phyloP scores from a whole-genome alignment of 2,113 vertebrate species.

The Camelus dromedarius region DNA sequence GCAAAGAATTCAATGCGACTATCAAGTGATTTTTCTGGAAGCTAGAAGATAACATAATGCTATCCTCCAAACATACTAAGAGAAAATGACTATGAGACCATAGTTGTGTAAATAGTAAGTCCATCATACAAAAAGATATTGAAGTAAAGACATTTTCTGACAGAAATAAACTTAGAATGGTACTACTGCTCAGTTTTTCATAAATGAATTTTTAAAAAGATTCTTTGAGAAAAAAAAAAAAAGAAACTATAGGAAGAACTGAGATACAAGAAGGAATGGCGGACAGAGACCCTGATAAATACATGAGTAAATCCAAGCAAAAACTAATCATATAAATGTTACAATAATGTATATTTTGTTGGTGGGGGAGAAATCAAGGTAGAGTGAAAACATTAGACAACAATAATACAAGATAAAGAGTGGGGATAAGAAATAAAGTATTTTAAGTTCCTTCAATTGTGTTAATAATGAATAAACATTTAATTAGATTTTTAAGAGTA shows the following conservation, averaged over 20 bases:
- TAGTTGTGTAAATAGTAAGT: not conserved
- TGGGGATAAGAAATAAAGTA: not conserved
- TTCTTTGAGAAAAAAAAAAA: not conserved
- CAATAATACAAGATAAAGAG: not conserved
- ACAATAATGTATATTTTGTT: not conserved
- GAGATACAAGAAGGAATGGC: not conserved
- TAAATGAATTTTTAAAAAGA: not conserved
- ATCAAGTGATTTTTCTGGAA: not conserved
- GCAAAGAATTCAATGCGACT: not conserved
- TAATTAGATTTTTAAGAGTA: not conserved
- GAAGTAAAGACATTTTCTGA: not conserved
- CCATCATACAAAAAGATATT: not conserved
- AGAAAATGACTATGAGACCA: not conserved
- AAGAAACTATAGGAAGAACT: not conserved
- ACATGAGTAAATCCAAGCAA: not conserved
- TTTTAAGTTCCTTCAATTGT: not conserved
- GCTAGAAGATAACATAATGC: not conserved
- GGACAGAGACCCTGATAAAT: not conserved
- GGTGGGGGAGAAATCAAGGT: not conserved
- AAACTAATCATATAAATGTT: not conserved
- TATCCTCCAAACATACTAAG: not conserved
- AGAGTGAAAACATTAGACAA: not conserved
- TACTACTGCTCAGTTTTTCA: not conserved
- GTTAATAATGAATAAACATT: not conserved
- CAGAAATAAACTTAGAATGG: not conserved